phyloP scores from a whole-genome alignment of 2,888 invertebrate species.

The Cyclophora albipunctata region DNA sequence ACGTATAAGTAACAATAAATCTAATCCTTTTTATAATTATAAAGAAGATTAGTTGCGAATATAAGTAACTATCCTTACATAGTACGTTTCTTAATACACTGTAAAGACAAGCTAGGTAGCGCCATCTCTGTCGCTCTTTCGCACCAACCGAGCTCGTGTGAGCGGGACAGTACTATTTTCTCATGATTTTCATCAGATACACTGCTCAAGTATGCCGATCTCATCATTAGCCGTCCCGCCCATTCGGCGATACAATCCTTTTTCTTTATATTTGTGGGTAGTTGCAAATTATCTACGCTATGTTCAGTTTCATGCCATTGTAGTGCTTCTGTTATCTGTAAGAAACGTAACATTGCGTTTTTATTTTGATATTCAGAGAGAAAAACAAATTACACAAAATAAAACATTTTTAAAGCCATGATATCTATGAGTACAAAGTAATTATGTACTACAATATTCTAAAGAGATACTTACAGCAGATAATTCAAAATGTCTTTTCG shows the following conservation, averaged over 20 bases:
- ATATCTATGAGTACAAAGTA: too few species aligned
- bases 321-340: slow-evolving; percentile 29
- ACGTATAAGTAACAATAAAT: too few species aligned
- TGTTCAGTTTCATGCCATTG: slow-evolving; percentile 14
- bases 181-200: background rate
- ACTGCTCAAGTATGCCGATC: slow-evolving; percentile 17
- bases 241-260: slow-evolving; percentile 40
- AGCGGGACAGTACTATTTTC: slow-evolving; percentile 19
- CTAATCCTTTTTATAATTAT: too few species aligned
- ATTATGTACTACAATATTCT: too few species aligned
- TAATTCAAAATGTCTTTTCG: slow-evolving; percentile 25
- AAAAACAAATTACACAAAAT: too few species aligned
- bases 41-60: too few species aligned
- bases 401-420: too few species aligned
- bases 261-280: slow-evolving; percentile 10
- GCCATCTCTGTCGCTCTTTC: slow-evolving; percentile 31
- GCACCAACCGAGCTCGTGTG: slow-evolving; percentile 40
- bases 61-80: slow-evolving; percentile 21
- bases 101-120: slow-evolving; percentile 26
- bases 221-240: slow-evolving; percentile 43
- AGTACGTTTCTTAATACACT: slow-evolving; percentile 27
- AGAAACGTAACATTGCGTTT: background rate
- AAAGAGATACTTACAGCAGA: slow-evolving; percentile 32
- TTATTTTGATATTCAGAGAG: too few species aligned
- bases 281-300: background rate